phyloP scores from a whole-genome alignment of 1,140 invertebrate species.

The Leptinotarsa undecemlineata region DNA sequence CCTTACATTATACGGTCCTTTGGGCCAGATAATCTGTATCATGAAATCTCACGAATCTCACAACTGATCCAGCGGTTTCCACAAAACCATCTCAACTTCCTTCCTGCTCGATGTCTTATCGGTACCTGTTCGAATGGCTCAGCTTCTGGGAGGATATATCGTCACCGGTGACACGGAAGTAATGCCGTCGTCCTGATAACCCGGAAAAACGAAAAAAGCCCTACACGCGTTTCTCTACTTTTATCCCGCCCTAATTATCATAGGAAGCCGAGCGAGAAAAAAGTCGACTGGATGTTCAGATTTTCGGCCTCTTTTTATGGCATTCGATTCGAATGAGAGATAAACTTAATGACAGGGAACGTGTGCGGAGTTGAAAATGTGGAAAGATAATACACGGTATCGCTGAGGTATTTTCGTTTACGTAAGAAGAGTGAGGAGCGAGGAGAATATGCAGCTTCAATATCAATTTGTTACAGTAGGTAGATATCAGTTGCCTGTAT shows the following conservation, averaged over 20 bases:
- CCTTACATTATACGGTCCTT: too few species aligned
- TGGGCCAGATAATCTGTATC: too few species aligned
- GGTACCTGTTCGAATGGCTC: slow-evolving; percentile 33
- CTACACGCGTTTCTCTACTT: not conserved
- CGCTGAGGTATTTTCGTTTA: too few species aligned
- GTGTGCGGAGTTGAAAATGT: too few species aligned
- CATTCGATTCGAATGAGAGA: not conserved
- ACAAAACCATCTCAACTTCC: slow-evolving; percentile 8
- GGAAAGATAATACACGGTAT: too few species aligned
- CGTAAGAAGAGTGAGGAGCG: too few species aligned
- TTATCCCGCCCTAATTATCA: not conserved
- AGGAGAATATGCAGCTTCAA: too few species aligned
- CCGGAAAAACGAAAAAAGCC: not conserved
- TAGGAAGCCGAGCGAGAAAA: not conserved
- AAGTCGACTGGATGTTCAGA: slow-evolving; percentile 1
- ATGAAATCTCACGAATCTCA: too few species aligned
- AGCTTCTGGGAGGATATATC: slow-evolving; percentile 33
- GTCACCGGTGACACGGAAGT: slow-evolving; percentile 29
- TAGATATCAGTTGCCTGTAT: too few species aligned
- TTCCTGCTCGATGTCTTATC: slow-evolving; percentile 34
- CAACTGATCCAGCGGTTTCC: too few species aligned
- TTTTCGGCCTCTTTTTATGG: not conserved
- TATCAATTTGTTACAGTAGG: too few species aligned
- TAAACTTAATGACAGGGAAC: too few species aligned
- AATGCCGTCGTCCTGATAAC: slow-evolving; percentile 9